phyloP scores from a whole-genome alignment of 2,888 invertebrate genomes.

The Parthenolecanium corni region DNA sequence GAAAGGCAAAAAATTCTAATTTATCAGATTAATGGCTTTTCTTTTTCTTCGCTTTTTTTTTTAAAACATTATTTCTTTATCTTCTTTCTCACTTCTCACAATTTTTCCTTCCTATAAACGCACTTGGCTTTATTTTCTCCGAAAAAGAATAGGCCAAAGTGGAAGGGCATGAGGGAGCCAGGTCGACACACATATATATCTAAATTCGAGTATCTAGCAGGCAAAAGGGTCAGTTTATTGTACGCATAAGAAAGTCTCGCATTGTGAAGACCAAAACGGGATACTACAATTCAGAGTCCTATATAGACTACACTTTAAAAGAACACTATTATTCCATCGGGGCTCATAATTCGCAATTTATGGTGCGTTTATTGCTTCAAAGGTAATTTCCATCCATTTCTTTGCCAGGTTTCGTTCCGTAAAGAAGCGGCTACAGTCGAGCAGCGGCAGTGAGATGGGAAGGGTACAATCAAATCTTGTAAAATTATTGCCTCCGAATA shows the following conservation, averaged over 20 bases:
- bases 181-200: too few species aligned
- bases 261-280: conserved; percentile 9
- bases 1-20: conserved; percentile 1
- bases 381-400: conserved; percentile 28
- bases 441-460: background rate
- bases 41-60: background rate
- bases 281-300: conserved; percentile 2
- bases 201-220: too few species aligned
- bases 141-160: background rate
- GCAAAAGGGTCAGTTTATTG: conserved; percentile 24
- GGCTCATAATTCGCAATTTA: conserved; percentile 29
- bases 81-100: background rate
- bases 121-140: background rate
- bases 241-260: conserved; percentile 1
- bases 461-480: conserved; percentile 21
- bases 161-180: too few species aligned
- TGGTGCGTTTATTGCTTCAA: conserved; percentile 28
- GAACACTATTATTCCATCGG: conserved; percentile 28
- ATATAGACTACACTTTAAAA: conserved; percentile 28
- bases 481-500: conserved; percentile 21
- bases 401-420: conserved; percentile 22
- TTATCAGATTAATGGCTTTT: conserved; percentile 20
- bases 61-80: background rate
- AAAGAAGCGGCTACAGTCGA: conserved; percentile 17
- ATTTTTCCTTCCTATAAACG: background rate